phyloP scores from a whole-genome alignment of 2,888 invertebrate genomes.

The Phyllotreta cruciferae region DNA sequence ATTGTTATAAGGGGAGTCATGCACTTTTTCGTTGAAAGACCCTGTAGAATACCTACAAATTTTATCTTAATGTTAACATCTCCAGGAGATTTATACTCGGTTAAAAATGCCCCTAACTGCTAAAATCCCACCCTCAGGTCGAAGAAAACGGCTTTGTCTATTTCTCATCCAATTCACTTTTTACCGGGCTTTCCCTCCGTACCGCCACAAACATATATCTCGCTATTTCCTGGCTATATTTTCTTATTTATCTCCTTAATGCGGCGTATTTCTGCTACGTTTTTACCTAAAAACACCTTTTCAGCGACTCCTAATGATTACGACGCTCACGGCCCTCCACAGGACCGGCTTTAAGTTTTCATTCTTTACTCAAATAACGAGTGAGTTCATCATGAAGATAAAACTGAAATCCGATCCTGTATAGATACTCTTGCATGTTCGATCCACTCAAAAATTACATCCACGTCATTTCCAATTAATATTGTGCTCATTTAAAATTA shows the following conservation, averaged over 20 bases:
- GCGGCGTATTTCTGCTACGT: conserved; percentile 43
- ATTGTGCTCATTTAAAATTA: too few relatives aligned
- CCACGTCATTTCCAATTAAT: too few relatives aligned
- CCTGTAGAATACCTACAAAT: too few relatives aligned
- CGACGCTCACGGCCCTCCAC: conserved; percentile 35
- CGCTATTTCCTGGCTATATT: conserved; percentile 53
- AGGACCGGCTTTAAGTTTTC: background rate
- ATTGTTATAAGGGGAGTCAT: too few relatives aligned
- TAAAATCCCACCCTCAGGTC: conserved; percentile 2
- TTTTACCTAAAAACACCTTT: conserved; percentile 46
- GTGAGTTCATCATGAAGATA: background rate
- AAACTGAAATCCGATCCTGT: background rate
- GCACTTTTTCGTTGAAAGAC: too few relatives aligned
- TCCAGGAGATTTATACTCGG: conserved; percentile 6
- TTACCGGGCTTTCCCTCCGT: conserved; percentile 37
- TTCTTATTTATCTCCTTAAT: conserved; percentile 54
- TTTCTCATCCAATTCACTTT: conserved; percentile 40
- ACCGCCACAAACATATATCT: conserved; percentile 52
- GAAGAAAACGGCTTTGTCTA: conserved; percentile 36
- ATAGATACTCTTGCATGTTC: background rate
- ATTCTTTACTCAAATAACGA: background rate
- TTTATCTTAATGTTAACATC: too few relatives aligned
- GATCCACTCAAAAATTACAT: too few relatives aligned
- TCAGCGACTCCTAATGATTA: conserved; percentile 45
- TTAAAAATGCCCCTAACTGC: conserved; percentile 14